Percentiles rank a stretch among this genome's conserved stretches.
Conservation (phyloP, 2,797 vertebrate genomes). For the Ammospiza maritima region DNA sequence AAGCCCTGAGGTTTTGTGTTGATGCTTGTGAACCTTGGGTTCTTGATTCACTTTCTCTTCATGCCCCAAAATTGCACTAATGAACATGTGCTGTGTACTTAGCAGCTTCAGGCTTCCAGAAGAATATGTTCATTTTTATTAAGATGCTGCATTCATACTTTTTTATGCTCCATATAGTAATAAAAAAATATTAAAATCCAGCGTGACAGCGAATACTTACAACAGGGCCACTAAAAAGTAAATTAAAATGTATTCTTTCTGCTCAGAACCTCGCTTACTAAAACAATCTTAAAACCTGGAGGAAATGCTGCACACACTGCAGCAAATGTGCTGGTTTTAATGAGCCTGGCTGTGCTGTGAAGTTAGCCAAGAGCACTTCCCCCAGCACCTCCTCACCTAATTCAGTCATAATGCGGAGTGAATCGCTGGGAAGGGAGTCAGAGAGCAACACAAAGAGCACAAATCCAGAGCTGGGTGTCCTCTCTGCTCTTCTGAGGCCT, state of each 20-base stretch:
- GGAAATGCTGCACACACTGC: constrained; percentile 1
- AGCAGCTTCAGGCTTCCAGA: background rate
- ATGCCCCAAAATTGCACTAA: background rate
- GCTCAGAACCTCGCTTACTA: background rate
- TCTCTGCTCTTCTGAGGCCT: background rate
- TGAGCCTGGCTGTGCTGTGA: background rate
- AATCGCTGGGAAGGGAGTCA: background rate
- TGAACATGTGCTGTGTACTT: background rate
- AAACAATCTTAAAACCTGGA: background rate
- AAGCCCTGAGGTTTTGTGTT: background rate
- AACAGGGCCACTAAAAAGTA: background rate
- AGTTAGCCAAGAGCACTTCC: constrained; percentile 23
- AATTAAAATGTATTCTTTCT: constrained; percentile 16
- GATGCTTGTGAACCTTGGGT: background rate
- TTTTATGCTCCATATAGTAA: background rate
- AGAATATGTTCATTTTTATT: background rate
- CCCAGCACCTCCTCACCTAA: constrained; percentile 12
- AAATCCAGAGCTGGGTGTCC: background rate
- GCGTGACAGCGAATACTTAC: background rate
- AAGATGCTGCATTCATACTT: background rate
- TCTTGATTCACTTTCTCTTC: background rate
- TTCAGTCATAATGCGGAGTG: background rate
- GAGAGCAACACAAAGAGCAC: background rate
- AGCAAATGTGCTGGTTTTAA: constrained; percentile 40
- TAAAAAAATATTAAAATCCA: background rate